Base-by-base conservation (phyloP, 2,113 vertebrate genomes). In the Ailurus styani region DNA sequence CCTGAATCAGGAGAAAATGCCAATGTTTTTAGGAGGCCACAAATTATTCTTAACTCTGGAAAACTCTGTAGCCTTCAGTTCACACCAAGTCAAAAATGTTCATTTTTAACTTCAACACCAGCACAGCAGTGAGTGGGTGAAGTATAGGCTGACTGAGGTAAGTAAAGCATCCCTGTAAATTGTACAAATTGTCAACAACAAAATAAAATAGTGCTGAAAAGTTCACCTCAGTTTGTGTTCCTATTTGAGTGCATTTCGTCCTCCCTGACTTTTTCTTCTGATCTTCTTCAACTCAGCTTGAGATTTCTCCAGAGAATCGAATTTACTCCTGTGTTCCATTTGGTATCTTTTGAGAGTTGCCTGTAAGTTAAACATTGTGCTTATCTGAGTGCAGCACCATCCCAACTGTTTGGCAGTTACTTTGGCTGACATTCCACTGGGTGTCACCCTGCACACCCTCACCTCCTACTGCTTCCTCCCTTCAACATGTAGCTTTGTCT, bases 331-430 rank as follows among this genome's bases (percentile, higher is more conserved):
- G 98, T 99, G 99, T 97, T 99, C 99, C 0, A 99, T 99, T 98
- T 99, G 99, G 98, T 99, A 99, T 95, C 99, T 99, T 98, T 99
- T 99, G 57, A 99, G 99, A 50, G 99, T 99, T 86, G 99, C 99
- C 99, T 99, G 97, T 25, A 98, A 98, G 23, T 83, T 95, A 96
- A 98, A 77, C 7, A 37, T 89, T 77, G 60, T 73, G 11, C 4
- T 18, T 37, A 5, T 47, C 47, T 90, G 37, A 40, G 18, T 37
- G 54, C 4, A 73, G 83, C 42, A 27, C 45, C 52, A 82, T 4
- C 87, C 68, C 70, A 42, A 87, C 60, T 50, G 37, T 6, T 82
- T 7, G 34, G 5, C 2, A 12, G n/a, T 37, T 0, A 14, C 37
- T 29, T 29, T 0, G 0, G 1, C 95, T 37, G 20, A 60, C 11